phyloP scores from a whole-genome alignment of 92 coral and sea anemone species.

The Plumapathes pennacea region DNA sequence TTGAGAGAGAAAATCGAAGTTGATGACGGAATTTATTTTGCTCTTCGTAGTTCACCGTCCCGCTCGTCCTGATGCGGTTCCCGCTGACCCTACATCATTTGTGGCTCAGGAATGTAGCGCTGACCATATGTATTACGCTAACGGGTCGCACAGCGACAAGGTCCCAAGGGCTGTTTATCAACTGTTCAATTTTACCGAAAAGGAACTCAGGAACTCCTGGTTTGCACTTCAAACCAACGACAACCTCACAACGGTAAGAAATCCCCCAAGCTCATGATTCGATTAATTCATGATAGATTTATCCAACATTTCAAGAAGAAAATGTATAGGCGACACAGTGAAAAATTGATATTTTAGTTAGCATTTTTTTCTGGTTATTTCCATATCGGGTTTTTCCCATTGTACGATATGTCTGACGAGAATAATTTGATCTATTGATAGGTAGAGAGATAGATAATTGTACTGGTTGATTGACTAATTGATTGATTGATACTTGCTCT shows the following conservation, averaged over 20 bases:
- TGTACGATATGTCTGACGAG: too few species aligned
- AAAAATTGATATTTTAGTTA: too few species aligned
- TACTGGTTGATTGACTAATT: too few species aligned
- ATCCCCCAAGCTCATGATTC: background rate
- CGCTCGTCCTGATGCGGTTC: conserved; percentile 64
- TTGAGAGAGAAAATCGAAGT: background rate
- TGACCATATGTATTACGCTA: conserved; percentile 67
- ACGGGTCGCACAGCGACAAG: conserved; percentile 45
- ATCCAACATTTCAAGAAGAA: background rate
- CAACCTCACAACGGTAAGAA: conserved; percentile 60
- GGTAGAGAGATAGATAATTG: too few species aligned
- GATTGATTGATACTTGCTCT: too few species aligned
- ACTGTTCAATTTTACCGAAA: conserved; percentile 60
- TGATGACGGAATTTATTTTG: background rate
- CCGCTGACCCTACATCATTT: conserved; percentile 75
- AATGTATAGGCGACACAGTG: too few species aligned
- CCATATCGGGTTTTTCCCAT: too few species aligned
- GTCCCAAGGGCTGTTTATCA: conserved; percentile 67
- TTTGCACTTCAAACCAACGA: conserved; percentile 74
- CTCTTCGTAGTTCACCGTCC: conserved; percentile 53
- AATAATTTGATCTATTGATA: too few species aligned
- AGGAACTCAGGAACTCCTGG: conserved; percentile 75
- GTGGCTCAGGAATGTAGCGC: conserved; percentile 84
- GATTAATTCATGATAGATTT: too few species aligned
- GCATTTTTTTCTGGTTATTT: too few species aligned